Percentiles rank a stretch among this genome's conserved stretches.
Evolutionary conservation across 2,113 vertebrate genomes (phyloP).

Genomic region (Periophthalmus modestus): DNA sequence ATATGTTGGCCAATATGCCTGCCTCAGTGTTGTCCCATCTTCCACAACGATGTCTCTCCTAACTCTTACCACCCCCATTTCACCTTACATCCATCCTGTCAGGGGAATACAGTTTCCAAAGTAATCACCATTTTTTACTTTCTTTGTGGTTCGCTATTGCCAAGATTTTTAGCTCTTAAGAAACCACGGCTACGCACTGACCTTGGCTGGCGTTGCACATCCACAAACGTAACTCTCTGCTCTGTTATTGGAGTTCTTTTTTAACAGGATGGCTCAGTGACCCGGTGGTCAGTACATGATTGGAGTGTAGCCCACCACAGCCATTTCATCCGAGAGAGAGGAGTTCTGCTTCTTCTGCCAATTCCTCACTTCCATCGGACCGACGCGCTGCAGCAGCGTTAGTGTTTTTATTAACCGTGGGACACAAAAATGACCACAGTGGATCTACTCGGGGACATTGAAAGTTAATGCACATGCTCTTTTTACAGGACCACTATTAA

Average conservation of each 20-base stretch:
- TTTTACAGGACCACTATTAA: neutral
- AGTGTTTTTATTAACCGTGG: slow-evolving; percentile 20
- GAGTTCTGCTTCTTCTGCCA: slow-evolving; percentile 15
- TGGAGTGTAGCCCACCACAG: slow-evolving; percentile 27
- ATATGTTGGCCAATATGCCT: too few relatives aligned
- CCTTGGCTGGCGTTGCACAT: neutral
- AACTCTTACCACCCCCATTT: too few relatives aligned
- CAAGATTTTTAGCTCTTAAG: neutral
- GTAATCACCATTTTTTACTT: neutral
- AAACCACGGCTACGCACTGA: slow-evolving; percentile 1
- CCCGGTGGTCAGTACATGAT: slow-evolving; percentile 23
- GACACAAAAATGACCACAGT: slow-evolving; percentile 5
- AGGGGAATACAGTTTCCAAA: too few relatives aligned
- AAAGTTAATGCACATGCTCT: slow-evolving; percentile 9
- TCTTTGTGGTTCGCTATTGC: neutral
- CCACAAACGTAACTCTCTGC: slow-evolving; percentile 12
- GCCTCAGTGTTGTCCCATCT: too few relatives aligned
- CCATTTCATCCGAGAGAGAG: slow-evolving; percentile 26
- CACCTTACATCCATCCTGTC: too few relatives aligned
- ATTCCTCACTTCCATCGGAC: slow-evolving; percentile 24
- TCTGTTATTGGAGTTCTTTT: slow-evolving; percentile 3
- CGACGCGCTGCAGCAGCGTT: slow-evolving; percentile 2
- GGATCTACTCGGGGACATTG: neutral
- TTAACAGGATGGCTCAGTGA: slow-evolving; percentile 40
- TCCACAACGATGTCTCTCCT: too few relatives aligned